These are phyloP conservation scores for Galagoides demidoff DNA, from an alignment of 2,797 vertebrate genomes.

Conservation along the genomic window DNA sequence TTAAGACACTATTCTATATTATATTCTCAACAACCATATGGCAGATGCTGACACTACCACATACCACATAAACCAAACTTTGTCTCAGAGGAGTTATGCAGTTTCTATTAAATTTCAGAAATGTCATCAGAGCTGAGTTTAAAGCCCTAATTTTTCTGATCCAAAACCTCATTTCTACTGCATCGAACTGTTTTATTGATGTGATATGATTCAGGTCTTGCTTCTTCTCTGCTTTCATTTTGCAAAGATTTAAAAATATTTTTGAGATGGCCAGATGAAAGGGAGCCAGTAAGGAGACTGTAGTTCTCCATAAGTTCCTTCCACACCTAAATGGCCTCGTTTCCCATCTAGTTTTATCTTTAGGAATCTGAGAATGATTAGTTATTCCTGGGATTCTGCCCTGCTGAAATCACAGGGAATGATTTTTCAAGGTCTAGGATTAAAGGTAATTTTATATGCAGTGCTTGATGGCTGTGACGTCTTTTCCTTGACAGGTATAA, in stretches of 20 bases:
- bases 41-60: not conserved
- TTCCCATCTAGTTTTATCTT: not conserved
- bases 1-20: not conserved
- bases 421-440: constrained; percentile 47
- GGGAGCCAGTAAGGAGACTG: not conserved
- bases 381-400: not conserved
- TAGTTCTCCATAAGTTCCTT: not conserved
- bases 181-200: not conserved
- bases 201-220: not conserved
- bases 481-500: constrained; percentile 58
- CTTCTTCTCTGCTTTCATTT: not conserved
- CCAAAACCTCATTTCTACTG: not conserved
- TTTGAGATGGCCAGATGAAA: not conserved
- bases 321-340: too few relatives aligned
- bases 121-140: not conserved
- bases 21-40: not conserved
- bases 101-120: not conserved
- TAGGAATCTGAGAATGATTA: not conserved
- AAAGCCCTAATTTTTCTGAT: not conserved
- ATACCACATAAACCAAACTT: not conserved
- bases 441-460: constrained; percentile 65
- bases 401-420: constrained; percentile 31
- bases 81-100: not conserved
- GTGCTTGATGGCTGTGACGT: constrained; percentile 48
- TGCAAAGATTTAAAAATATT: constrained; percentile 29